Conservation (phyloP, 23 tunicate genomes). For the Botrylloides violaceus region DNA sequence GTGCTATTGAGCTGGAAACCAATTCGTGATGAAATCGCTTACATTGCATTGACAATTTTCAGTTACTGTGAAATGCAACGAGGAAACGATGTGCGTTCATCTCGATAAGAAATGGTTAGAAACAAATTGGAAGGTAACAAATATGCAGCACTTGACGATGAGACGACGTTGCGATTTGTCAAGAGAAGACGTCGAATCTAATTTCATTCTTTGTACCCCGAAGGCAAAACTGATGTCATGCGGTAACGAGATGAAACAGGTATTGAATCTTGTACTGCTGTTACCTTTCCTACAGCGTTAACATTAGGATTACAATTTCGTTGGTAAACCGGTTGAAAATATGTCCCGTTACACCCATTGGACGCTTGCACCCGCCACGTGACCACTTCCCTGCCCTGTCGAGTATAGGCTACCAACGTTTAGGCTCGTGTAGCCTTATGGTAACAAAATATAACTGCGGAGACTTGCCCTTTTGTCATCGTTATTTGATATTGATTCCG, state of each 20-base stretch:
- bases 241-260: constrained; percentile 39
- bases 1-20: too few relatives aligned
- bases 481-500: too few relatives aligned
- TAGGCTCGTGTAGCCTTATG: background rate
- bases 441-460: too few relatives aligned
- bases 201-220: constrained; percentile 48
- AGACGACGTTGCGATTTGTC: constrained; percentile 31
- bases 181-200: constrained; percentile 14
- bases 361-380: too few relatives aligned
- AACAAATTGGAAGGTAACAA: constrained; percentile 24
- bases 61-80: constrained; percentile 10
- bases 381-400: too few relatives aligned
- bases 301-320: background rate
- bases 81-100: constrained; percentile 9
- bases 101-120: constrained; percentile 25
- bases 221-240: constrained; percentile 34
- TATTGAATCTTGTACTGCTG: background rate
- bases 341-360: too few relatives aligned
- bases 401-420: too few relatives aligned
- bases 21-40: too few relatives aligned
- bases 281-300: background rate
- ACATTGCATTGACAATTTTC: too few relatives aligned
- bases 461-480: too few relatives aligned
- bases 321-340: background rate
- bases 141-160: constrained; percentile 10